phyloP scores from a whole-genome alignment of 2,888 invertebrate species.

The Agrotis exclamationis region DNA sequence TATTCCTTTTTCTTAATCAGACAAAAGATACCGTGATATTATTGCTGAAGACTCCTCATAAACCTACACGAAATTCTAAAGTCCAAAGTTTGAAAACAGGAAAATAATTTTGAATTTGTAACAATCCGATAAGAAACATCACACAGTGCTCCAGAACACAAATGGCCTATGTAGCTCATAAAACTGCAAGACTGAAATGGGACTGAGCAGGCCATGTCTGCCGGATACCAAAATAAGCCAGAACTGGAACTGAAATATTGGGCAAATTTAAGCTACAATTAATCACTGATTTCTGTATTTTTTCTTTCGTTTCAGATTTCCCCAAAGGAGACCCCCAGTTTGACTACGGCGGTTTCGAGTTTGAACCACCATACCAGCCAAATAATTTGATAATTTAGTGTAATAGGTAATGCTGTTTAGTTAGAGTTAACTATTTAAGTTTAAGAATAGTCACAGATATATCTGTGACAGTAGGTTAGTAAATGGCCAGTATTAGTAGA shows the following conservation, averaged over 20 bases:
- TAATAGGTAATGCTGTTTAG: neutral
- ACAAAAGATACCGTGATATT: neutral
- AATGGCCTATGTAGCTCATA: no score
- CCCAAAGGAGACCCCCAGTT: conserved; percentile 77
- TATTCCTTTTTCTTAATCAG: neutral
- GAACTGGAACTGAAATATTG: no score
- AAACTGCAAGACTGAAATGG: no score
- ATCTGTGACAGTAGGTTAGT: conserved; percentile 31
- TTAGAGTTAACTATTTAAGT: conserved; percentile 11
- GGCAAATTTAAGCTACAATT: no score
- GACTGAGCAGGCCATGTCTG: no score
- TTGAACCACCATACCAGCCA: conserved; percentile 74
- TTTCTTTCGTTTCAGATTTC: conserved; percentile 78
- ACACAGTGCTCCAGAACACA: no score
- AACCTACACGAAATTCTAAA: neutral
- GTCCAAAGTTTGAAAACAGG: neutral
- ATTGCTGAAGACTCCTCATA: neutral
- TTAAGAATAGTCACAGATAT: conserved; percentile 41
- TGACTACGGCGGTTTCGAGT: conserved; percentile 82
- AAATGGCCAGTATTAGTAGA: conserved; percentile 50
- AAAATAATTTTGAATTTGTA: no score
- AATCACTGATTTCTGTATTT: no score
- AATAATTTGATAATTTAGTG: conserved; percentile 60
- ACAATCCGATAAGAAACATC: no score
- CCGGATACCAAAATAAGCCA: no score